These are phyloP conservation scores for Galendromus occidentalis DNA, from an alignment of 1,140 invertebrate genomes.

Conservation along the genomic window DNA sequence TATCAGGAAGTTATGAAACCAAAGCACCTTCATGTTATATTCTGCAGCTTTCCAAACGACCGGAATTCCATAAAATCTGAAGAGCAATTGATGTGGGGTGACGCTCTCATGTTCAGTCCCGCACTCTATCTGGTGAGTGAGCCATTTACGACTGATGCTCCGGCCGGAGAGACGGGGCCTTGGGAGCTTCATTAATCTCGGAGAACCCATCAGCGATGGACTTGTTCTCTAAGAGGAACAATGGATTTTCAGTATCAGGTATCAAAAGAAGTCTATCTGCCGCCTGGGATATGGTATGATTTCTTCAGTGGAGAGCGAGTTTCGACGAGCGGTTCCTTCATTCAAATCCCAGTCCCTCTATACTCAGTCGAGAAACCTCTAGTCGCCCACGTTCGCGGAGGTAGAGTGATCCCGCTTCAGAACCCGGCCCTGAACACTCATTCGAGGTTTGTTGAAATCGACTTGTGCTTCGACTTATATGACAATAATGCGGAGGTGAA, in stretches of 20 bases:
- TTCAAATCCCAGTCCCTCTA: neutral
- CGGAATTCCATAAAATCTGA: conserved; percentile 24
- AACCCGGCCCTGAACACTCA: conserved; percentile 40
- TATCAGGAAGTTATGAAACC: too few relatives aligned
- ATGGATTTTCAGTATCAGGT: neutral
- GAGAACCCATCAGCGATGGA: too few relatives aligned
- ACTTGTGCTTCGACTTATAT: too few relatives aligned
- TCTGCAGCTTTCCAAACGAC: conserved; percentile 23
- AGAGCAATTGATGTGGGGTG: conserved; percentile 30
- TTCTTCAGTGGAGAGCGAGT: conserved; percentile 32
- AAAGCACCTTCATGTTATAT: too few relatives aligned
- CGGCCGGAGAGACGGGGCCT: conserved; percentile 33
- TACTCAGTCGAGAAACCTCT: neutral
- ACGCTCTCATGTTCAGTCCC: conserved; percentile 26
- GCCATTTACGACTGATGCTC: neutral
- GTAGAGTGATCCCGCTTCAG: conserved; percentile 48
- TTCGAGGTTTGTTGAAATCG: neutral
- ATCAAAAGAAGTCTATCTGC: conserved; percentile 38
- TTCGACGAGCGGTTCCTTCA: conserved; percentile 22
- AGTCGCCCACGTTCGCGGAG: conserved; percentile 37
- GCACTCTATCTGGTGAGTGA: conserved; percentile 22
- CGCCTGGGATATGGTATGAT: conserved; percentile 49
- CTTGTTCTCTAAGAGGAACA: too few relatives aligned
- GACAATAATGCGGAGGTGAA: too few relatives aligned
- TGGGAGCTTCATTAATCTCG: too few relatives aligned